These are phyloP conservation scores for Tortricodes alternella DNA, from an alignment of 2,888 invertebrate genomes.

Conservation along the genomic window DNA sequence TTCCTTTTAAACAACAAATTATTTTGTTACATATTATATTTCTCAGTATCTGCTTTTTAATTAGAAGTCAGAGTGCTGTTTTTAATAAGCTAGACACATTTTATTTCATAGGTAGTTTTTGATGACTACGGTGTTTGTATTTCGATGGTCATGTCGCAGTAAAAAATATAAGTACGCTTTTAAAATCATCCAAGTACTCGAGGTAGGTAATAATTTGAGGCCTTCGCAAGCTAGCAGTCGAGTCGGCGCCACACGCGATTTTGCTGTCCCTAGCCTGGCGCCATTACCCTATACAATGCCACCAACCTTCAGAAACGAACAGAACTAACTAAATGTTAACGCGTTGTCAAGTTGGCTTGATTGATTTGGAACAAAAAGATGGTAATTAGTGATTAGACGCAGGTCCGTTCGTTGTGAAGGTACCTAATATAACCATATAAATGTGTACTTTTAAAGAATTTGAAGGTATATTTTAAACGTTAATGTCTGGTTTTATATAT, in stretches of 20 bases:
- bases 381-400: not conserved
- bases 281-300: constrained; percentile 22
- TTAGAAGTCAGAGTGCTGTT: too few relatives aligned
- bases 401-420: too few relatives aligned
- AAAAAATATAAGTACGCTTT: constrained; percentile 1
- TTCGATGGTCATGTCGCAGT: not conserved
- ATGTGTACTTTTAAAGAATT: too few relatives aligned
- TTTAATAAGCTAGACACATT: too few relatives aligned
- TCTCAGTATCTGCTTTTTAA: too few relatives aligned
- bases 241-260: constrained; percentile 29
- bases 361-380: not conserved
- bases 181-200: constrained; percentile 2
- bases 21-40: not conserved
- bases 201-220: constrained; percentile 24
- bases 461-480: too few relatives aligned
- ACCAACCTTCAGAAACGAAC: constrained; percentile 17
- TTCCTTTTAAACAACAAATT: not conserved
- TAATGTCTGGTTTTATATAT: too few relatives aligned
- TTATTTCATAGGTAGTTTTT: not conserved
- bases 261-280: constrained; percentile 18
- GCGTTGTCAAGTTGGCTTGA: constrained; percentile 8
- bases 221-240: constrained; percentile 18
- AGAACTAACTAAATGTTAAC: constrained; percentile 25
- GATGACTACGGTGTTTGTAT: not conserved
- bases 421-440: not conserved